Evolutionary conservation across 2,113 vertebrate genomes (phyloP), one percentile per base, ranked within the genome.

Genomic region (Psilopsiagon aurifrons): DNA sequence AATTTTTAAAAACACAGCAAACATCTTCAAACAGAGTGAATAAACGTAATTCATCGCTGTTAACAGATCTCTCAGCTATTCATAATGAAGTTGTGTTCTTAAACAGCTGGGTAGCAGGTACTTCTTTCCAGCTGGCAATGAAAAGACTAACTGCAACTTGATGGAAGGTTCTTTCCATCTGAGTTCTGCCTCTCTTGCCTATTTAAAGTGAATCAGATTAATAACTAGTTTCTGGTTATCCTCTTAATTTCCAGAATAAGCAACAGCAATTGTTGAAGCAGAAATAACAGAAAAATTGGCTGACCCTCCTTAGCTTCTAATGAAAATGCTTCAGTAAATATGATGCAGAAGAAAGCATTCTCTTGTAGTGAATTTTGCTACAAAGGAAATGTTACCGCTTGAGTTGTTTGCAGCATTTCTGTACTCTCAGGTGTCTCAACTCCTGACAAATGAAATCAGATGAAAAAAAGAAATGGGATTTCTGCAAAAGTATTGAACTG

Each of bases 181-280:
- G 74, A 94, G 88, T 88, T 84, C 27, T 86, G 31, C 54, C 54
- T 68, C 84, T 81, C 60, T 70, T 79, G 47, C 41, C 49, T 86
- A 54, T 71, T 87, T 83, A 60, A 93, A 95, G 85, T 69, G 5
- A 95, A 67, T 68, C 74, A 85, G 47, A 92, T 91, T 94, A 95
- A 88, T 81, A 93, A 87, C 35, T 67, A 17, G 4, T 92, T 94
- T 84, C 52, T 88, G 46, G 19, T 79, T 86, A 76, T 31, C 39
- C 43, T 63, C 31, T 80, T 84, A 62, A 60, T 69, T 94, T 73
- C 44, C 66, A 91, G 51, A 86, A 83, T 76, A 87, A 90, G 63
- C 41, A 94, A 62, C 43, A 69, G 14, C 35, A 55, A 9, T 57
- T 91, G 19, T 43, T 51, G 43, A 80, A 93, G 44, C 18, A 85